Conservation (phyloP, 2,113 vertebrate genomes). For the Calidris pygmaea region DNA sequence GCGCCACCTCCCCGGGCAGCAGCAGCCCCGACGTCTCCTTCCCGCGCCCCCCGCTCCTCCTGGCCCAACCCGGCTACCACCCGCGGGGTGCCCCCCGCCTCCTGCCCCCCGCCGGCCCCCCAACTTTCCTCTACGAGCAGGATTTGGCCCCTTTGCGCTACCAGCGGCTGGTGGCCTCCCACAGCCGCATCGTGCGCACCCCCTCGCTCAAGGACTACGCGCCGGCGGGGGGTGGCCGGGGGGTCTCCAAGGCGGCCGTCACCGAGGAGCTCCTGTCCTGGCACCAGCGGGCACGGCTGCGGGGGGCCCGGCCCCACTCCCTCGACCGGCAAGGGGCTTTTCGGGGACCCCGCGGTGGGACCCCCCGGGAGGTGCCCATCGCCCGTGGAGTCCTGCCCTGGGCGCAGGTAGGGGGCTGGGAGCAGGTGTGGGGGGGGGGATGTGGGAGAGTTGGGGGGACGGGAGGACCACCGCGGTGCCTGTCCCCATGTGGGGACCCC, state of each 20-base stretch:
- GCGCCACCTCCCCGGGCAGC: not conserved
- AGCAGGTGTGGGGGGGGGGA: not conserved
- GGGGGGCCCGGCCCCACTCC: constrained; percentile 35
- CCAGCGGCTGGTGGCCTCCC: constrained; percentile 44
- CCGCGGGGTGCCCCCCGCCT: not conserved
- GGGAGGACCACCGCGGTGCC: not conserved
- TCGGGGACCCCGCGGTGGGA: not conserved
- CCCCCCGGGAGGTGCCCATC: not conserved
- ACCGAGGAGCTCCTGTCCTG: constrained; percentile 30
- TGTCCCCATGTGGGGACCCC: too few relatives aligned
- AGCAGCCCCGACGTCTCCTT: constrained; percentile 18
- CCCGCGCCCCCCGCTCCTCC: not conserved
- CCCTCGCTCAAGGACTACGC: constrained; percentile 48
- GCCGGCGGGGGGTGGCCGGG: not conserved
- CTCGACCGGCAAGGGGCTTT: constrained; percentile 4
- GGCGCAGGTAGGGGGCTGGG: not conserved
- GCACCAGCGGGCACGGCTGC: constrained; percentile 25
- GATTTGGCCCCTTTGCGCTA: constrained; percentile 37
- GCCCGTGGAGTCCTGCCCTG: not conserved
- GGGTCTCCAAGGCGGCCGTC: not conserved
- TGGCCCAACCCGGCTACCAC: not conserved
- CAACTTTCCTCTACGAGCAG: constrained; percentile 15
- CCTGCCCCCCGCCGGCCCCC: not conserved
- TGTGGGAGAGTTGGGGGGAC: not conserved
- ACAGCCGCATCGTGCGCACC: constrained; percentile 49